phyloP scores from a whole-genome alignment of 1,140 invertebrate species.

The Chymomyza costata region DNA sequence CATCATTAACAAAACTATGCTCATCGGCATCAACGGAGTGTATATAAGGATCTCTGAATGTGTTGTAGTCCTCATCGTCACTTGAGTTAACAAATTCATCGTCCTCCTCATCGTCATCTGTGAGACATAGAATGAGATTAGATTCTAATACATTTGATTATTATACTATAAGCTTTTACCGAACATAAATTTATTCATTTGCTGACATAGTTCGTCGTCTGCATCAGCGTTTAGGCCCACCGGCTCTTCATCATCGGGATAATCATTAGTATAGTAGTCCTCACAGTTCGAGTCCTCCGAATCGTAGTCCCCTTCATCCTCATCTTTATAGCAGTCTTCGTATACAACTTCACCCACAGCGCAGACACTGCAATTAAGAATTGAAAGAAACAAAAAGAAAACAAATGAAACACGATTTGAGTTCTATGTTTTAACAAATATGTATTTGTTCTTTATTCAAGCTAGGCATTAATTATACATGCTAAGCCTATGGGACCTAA shows the following conservation, averaged over 20 bases:
- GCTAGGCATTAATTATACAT: constrained; percentile 27
- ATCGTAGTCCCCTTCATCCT: constrained; percentile 62
- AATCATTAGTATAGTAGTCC: constrained; percentile 77
- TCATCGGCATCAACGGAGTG: constrained; percentile 73
- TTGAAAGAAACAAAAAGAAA: constrained; percentile 8
- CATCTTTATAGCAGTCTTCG: constrained; percentile 56
- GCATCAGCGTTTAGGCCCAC: constrained; percentile 48
- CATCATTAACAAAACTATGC: constrained; percentile 74
- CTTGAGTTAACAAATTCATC: constrained; percentile 63
- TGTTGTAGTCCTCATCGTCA: constrained; percentile 74
- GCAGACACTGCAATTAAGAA: constrained; percentile 37
- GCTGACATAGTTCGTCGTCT: constrained; percentile 55
- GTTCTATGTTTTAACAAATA: constrained; percentile 22
- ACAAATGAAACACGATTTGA: constrained; percentile 37
- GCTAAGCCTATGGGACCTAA: constrained; percentile 32
- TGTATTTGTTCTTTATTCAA: constrained; percentile 44
- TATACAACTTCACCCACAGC: constrained; percentile 52
- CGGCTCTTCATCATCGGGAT: constrained; percentile 76
- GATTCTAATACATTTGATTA: not conserved
- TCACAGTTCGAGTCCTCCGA: constrained; percentile 78
- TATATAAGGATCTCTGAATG: constrained; percentile 69
- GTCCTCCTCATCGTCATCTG: constrained; percentile 53
- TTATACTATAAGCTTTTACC: constrained; percentile 26
- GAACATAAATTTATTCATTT: constrained; percentile 63
- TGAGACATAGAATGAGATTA: not conserved